A percentile compares a stretch with the other conserved stretches of the same genome.
phyloP scores from a whole-genome alignment of 1,140 invertebrate species.

The Ectropis grisescens region DNA sequence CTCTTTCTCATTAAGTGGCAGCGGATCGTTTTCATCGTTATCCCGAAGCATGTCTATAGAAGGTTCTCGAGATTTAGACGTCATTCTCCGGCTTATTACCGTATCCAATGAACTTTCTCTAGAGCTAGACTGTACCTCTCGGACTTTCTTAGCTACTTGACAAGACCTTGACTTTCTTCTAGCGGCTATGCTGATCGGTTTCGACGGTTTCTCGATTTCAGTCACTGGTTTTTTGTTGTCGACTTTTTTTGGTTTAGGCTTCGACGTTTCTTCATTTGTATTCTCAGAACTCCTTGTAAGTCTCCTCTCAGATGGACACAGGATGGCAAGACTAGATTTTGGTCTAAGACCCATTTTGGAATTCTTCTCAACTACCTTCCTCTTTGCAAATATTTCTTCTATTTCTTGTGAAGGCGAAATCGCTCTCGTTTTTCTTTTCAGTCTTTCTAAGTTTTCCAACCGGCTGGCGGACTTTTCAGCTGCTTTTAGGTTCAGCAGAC shows the following conservation, averaged over 20 bases:
- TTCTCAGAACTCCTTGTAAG: constrained; percentile 47
- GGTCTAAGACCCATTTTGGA: constrained; percentile 46
- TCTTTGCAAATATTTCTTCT: constrained; percentile 63
- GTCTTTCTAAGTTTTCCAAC: constrained; percentile 50
- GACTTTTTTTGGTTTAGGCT: constrained; percentile 35
- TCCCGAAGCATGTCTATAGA: constrained; percentile 53
- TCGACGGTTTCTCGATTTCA: constrained; percentile 29
- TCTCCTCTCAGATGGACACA: constrained; percentile 49
- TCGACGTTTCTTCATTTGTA: constrained; percentile 30
- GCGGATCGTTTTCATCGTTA: constrained; percentile 70
- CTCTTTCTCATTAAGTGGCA: constrained; percentile 69
- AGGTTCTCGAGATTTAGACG: constrained; percentile 55
- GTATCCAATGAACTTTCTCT: constrained; percentile 66
- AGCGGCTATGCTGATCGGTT: constrained; percentile 30
- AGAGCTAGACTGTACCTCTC: constrained; percentile 56
- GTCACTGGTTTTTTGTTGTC: constrained; percentile 38
- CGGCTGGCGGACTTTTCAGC: constrained; percentile 35
- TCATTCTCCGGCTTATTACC: constrained; percentile 38
- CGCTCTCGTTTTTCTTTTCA: constrained; percentile 62
- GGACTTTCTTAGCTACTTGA: constrained; percentile 43
- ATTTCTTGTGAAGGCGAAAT: constrained; percentile 66
- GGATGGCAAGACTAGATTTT: constrained; percentile 53
- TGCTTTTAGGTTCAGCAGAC: constrained; percentile 61
- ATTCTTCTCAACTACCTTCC: constrained; percentile 43
- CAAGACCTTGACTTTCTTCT: constrained; percentile 59